Evolutionary conservation across 2,113 vertebrate species (phyloP).

Genomic region (Oreochromis aureus): DNA sequence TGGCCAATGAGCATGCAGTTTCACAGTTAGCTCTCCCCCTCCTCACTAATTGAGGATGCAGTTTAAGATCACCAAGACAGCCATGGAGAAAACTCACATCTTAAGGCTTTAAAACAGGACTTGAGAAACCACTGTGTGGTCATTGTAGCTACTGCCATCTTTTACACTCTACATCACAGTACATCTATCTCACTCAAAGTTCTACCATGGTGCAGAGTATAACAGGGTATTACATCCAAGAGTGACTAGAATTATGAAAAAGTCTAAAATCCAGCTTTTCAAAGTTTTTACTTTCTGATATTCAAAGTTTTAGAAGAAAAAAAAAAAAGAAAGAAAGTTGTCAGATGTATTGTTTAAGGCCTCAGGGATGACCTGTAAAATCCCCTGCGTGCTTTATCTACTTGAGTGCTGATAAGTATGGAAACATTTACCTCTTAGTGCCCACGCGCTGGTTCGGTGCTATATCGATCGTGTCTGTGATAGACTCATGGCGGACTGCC

Average conservation of each 20-base stretch:
- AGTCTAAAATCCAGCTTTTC: background rate
- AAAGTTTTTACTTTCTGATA: background rate
- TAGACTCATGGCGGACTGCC: constrained; percentile 91
- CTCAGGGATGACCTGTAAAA: fast-evolving
- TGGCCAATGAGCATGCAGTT: background rate
- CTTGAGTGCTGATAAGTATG: background rate
- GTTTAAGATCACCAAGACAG: background rate
- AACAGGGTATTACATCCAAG: fast-evolving
- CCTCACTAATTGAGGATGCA: fast-evolving
- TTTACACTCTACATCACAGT: fast-evolving
- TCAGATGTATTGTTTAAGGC: background rate
- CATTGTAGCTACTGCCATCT: background rate
- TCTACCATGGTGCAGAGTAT: background rate
- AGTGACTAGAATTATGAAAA: background rate
- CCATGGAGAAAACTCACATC: background rate
- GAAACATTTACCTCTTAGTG: constrained; percentile 84
- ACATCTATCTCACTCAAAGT: background rate
- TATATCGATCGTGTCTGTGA: constrained; percentile 96
- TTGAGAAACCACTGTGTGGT: background rate
- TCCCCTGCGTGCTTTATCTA: background rate
- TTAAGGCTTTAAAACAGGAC: background rate
- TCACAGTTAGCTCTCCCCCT: background rate
- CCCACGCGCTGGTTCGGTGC: constrained; percentile 96
- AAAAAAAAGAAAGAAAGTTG: background rate
- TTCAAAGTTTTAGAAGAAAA: background rate